Evolutionary conservation across 64 coral and sea anemone species (phyloP).

Genomic region (Pocillopora damicornis): DNA sequence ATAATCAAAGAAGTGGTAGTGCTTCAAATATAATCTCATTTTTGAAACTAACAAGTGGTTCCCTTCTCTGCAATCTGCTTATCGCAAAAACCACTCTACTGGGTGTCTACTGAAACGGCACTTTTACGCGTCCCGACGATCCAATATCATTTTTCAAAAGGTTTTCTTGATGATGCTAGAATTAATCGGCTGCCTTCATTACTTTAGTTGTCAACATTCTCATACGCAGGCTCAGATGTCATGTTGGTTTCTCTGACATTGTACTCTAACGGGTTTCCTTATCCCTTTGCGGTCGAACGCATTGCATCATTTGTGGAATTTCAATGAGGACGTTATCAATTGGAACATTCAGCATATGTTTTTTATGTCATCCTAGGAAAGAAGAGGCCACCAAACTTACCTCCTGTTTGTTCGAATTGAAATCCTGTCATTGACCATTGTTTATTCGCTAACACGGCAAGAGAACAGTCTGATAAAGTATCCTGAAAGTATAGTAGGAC

Average conservation of each 20-base stretch:
- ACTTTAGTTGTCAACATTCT: constrained; percentile 10
- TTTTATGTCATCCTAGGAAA: background rate
- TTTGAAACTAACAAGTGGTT: background rate
- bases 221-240: background rate
- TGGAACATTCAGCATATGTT: constrained; percentile 17
- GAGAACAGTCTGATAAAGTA: no score
- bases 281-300: background rate
- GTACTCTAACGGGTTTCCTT: background rate
- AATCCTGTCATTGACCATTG: no score
- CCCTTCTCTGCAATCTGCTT: constrained; percentile 33
- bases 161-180: constrained; percentile 9
- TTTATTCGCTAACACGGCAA: no score
- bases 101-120: constrained; percentile 4
- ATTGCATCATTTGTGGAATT: background rate
- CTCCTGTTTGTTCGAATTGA: no score
- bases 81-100: background rate
- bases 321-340: background rate
- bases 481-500: no score
- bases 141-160: background rate
- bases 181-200: background rate
- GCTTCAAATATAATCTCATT: background rate
- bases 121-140: constrained; percentile 3
- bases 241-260: constrained; percentile 23
- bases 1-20: constrained; percentile 20
- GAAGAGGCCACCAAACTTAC: no score